phyloP scores from a whole-genome alignment of 1,140 invertebrate genomes.

The Drosophila nebulosa region DNA sequence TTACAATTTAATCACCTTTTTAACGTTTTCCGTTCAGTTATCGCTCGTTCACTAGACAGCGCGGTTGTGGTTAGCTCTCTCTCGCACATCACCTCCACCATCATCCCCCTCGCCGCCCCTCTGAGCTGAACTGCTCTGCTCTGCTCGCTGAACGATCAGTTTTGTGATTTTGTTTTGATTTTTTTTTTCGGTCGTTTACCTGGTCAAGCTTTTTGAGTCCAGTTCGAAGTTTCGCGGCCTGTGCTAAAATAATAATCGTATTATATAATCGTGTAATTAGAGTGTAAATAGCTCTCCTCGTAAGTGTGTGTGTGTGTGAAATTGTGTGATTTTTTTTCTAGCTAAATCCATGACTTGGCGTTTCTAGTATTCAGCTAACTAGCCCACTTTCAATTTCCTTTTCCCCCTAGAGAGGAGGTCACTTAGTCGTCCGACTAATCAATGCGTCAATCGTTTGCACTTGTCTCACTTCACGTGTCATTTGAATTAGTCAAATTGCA shows the following conservation, averaged over 20 bases:
- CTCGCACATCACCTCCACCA: background rate
- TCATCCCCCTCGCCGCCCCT: background rate
- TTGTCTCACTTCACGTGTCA: constrained; percentile 1
- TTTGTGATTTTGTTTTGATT: too few relatives aligned
- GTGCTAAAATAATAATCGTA: constrained; percentile 43
- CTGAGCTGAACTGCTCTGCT: background rate
- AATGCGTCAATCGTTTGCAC: constrained; percentile 11
- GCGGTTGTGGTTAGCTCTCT: constrained; percentile 50
- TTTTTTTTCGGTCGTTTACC: constrained; percentile 45
- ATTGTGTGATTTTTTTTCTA: constrained; percentile 24
- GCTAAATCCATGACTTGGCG: constrained; percentile 44
- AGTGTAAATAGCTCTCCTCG: constrained; percentile 19
- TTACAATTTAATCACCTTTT: constrained; percentile 69
- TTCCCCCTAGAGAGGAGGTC: background rate
- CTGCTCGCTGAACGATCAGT: constrained; percentile 22
- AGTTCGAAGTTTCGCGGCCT: constrained; percentile 18
- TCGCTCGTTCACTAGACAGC: constrained; percentile 59
- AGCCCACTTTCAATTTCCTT: constrained; percentile 59
- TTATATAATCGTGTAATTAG: constrained; percentile 56
- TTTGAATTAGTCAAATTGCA: constrained; percentile 2
- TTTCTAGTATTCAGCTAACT: constrained; percentile 28
- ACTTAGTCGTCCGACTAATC: constrained; percentile 10
- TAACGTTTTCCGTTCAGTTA: constrained; percentile 64
- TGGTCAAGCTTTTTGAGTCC: constrained; percentile 20
- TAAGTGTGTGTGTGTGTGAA: background rate